A percentile compares a stretch with the other conserved stretches of the same genome.
These are phyloP conservation scores for Myrmecophaga tridactyla DNA, from an alignment of 2,113 vertebrate species.

Conservation along the genomic window DNA sequence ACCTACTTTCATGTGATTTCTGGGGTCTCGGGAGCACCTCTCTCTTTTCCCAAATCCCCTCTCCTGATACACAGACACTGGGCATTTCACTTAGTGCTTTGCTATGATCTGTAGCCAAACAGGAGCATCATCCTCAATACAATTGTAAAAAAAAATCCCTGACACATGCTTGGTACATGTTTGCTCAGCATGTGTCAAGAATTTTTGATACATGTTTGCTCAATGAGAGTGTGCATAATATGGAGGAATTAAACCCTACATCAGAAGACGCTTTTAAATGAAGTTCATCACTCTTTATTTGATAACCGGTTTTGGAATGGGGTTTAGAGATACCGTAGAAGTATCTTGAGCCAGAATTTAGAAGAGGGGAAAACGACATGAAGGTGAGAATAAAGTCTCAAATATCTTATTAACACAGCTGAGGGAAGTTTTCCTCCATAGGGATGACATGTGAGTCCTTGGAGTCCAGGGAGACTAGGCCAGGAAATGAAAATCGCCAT, in stretches of 20 bases:
- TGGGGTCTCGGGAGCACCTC: background rate
- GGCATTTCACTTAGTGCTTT: background rate
- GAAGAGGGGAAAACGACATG: background rate
- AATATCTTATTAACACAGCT: background rate
- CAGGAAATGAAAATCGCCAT: background rate
- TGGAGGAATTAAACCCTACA: no score
- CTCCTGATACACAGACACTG: background rate
- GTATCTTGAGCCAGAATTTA: slow-evolving; percentile 2
- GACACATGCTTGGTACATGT: background rate
- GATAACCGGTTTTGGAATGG: background rate
- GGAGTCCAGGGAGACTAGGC: background rate
- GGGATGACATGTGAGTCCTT: background rate
- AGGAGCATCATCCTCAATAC: background rate
- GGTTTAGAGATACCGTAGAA: background rate
- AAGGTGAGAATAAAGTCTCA: background rate
- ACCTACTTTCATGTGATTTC: background rate
- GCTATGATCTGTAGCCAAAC: background rate
- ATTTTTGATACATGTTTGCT: background rate
- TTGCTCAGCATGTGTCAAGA: no score
- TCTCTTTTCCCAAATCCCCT: background rate
- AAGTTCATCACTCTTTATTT: background rate
- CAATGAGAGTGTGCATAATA: background rate
- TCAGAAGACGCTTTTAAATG: background rate
- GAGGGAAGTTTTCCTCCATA: background rate
- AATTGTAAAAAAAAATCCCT: background rate